Base-by-base conservation (phyloP, 2,797 vertebrate species). In the Pseudochaenichthys georgianus region DNA sequence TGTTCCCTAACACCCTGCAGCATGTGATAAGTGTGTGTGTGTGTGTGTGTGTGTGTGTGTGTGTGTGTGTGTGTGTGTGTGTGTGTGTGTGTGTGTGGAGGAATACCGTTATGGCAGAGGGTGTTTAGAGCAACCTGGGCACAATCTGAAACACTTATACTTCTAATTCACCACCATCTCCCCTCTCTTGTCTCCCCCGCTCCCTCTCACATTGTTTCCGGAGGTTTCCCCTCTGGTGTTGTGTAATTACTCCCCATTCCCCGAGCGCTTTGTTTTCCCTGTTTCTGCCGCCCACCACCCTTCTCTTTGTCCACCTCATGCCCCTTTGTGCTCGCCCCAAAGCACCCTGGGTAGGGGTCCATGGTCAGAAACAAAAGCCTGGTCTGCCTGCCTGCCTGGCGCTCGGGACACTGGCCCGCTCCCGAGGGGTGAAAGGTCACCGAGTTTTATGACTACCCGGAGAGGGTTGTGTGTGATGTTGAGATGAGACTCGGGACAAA, bases 271-370 rank as follows among this genome's bases (percentile, higher is more conserved):
- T 92, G 88, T 93, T 84, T 85, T 64, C 64, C 76, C 64, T 2
- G 10, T 65, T 90, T 88, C 71, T 92, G 91, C 89, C 74, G 50
- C 85, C 69, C 81, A 86, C 77, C 75, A 86, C 82, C 70, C 83
- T 87, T 92, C 85, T 88, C 92, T 94, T 95, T 95, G 93, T 95
- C 83, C 70, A 68, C 64, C 80, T 94, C 92, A 94, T 88, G 80
- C 89, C 86, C 80, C 66, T 91, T 91, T 91, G 88, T 90, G 75
- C 61, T 81, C 72, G 78, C 83, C 89, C 86, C 79, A 75, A 73
- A 87, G 93, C 89, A 87, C 80, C 78, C 85, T 88, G 92, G 89
- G 92, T 82, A 89, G 86, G 60, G 62, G 78, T 82, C 59, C 17
- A 42, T 17, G 69, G 62, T 55, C 5, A 54, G 55, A 79, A 81